Evolutionary conservation across 2,797 vertebrate species (phyloP).

Genomic region (Chiroxiphia lanceolata): DNA sequence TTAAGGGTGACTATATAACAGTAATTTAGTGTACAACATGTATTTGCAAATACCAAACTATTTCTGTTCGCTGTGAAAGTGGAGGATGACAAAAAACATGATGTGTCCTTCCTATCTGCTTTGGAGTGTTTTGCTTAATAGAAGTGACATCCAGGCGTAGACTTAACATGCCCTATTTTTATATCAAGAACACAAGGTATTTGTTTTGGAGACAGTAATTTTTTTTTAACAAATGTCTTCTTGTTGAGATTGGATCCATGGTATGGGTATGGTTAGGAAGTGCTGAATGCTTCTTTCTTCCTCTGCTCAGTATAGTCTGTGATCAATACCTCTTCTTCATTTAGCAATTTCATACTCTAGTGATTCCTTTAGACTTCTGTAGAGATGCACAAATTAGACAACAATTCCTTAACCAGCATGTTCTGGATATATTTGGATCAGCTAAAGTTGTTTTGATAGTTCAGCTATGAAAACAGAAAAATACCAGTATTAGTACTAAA

Average conservation of each 20-base stretch:
- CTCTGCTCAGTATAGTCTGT: neutral
- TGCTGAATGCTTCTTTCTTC: neutral
- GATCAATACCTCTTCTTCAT: neutral
- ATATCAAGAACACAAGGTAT: neutral
- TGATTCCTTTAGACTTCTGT: conserved; percentile 19
- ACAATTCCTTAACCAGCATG: neutral
- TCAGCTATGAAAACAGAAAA: conserved; percentile 12
- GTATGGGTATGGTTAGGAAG: neutral
- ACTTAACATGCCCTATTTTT: neutral
- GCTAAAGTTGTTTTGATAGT: conserved; percentile 14
- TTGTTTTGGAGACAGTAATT: neutral
- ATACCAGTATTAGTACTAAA: neutral
- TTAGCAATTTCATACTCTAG: conserved; percentile 23
- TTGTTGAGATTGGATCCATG: neutral
- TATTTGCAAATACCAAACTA: neutral
- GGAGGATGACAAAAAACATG: neutral
- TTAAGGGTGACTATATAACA: neutral
- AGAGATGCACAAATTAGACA: conserved; percentile 9
- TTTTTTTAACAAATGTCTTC: neutral
- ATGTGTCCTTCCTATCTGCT: neutral
- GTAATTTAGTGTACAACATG: neutral
- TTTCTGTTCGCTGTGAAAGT: neutral
- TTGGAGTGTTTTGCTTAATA: neutral
- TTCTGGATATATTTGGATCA: neutral
- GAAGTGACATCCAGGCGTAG: neutral